These are phyloP conservation scores for Hedya salicella DNA, from an alignment of 2,888 invertebrate species.

Conservation along the genomic window DNA sequence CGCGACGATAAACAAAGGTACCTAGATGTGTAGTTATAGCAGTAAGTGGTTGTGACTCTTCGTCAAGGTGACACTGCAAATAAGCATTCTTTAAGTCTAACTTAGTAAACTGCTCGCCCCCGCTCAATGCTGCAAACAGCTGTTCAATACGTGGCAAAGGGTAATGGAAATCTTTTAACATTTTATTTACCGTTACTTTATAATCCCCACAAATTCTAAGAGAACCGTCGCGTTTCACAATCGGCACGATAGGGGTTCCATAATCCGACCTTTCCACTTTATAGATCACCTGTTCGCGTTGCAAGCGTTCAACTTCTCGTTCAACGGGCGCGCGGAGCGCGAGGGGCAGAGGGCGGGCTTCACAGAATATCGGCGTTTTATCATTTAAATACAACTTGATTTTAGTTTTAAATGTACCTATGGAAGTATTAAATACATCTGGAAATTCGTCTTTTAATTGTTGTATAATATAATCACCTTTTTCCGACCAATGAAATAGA, in stretches of 20 bases:
- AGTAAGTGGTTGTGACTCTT: constrained; percentile 47
- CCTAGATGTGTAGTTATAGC: constrained; percentile 49
- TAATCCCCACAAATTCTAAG: constrained; percentile 50
- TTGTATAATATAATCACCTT: neutral
- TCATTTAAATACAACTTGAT: constrained; percentile 16
- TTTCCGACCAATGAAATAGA: neutral
- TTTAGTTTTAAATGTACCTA: constrained; percentile 18
- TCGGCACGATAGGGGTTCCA: constrained; percentile 14
- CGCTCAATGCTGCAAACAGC: constrained; percentile 44
- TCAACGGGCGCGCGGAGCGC: constrained; percentile 21
- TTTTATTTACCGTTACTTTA: constrained; percentile 49
- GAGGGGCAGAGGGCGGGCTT: constrained; percentile 20
- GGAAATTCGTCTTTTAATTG: constrained; percentile 17
- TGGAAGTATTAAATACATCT: constrained; percentile 1
- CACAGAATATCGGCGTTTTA: constrained; percentile 10
- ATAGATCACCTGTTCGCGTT: constrained; percentile 13
- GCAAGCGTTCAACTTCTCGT: constrained; percentile 7
- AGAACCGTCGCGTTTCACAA: constrained; percentile 4
- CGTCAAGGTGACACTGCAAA: constrained; percentile 44
- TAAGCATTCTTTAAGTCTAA: constrained; percentile 49
- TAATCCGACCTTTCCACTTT: constrained; percentile 11
- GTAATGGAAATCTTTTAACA: constrained; percentile 46
- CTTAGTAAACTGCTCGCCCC: constrained; percentile 48
- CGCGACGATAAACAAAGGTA: constrained; percentile 45
- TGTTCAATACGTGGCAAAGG: constrained; percentile 47